These are phyloP conservation scores for Meriones psammophilus DNA, from an alignment of 2,797 vertebrate species.

Conservation along the genomic window DNA sequence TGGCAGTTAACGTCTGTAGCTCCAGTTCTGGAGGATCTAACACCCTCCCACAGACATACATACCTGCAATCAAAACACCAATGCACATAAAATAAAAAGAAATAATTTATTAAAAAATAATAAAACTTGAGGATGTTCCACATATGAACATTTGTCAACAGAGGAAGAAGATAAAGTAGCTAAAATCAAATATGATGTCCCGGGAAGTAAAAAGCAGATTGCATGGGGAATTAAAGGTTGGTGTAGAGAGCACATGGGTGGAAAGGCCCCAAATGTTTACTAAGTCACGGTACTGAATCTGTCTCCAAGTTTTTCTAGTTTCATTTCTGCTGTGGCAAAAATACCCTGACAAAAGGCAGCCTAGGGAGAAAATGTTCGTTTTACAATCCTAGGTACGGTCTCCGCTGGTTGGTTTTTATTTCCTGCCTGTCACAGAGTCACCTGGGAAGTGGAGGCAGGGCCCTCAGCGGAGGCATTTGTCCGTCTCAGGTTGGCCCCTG, in stretches of 20 bases:
- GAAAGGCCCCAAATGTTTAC: background rate
- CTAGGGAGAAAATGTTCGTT: background rate
- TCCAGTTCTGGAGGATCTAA: too few relatives aligned
- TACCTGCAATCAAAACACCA: too few relatives aligned
- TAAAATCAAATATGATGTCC: background rate
- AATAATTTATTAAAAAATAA: background rate
- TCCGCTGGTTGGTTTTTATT: background rate
- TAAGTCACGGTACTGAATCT: conserved; percentile 14
- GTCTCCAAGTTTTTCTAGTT: background rate
- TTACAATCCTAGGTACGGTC: background rate
- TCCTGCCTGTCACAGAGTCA: background rate
- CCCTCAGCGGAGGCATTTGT: background rate
- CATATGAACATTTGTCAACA: background rate
- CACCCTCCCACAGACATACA: too few relatives aligned
- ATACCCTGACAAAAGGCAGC: background rate
- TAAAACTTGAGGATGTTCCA: background rate
- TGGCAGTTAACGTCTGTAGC: too few relatives aligned
- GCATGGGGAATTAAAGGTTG: background rate
- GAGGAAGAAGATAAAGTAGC: background rate
- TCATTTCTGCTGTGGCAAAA: background rate
- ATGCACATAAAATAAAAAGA: too few relatives aligned
- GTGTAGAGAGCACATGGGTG: background rate
- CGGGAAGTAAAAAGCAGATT: background rate
- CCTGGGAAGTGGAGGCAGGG: background rate
- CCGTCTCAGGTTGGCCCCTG: background rate